These are phyloP conservation scores for Pseudopleuronectes americanus DNA, from an alignment of 2,797 vertebrate genomes.

Conservation along the genomic window DNA sequence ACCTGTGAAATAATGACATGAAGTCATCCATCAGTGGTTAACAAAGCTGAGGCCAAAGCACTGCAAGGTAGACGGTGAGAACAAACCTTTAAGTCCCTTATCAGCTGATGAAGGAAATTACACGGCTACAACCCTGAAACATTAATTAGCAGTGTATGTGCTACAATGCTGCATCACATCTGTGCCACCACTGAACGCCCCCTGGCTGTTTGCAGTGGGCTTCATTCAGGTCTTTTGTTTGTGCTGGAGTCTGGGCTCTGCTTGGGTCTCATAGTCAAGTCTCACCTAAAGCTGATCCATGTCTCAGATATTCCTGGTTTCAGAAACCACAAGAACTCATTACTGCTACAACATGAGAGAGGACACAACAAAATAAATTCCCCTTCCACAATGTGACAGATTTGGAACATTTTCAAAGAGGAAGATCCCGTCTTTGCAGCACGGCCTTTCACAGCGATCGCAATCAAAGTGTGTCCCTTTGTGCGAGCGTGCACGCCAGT, in stretches of 20 bases:
- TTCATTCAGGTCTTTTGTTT: slow-evolving; percentile 57
- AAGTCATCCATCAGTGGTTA: slow-evolving; percentile 69
- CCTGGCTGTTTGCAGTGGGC: slow-evolving; percentile 46
- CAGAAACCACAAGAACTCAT: slow-evolving; percentile 41
- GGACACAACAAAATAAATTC: slow-evolving; percentile 61
- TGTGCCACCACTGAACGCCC: slow-evolving; percentile 52
- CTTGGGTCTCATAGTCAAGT: slow-evolving; percentile 36
- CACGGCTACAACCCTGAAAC: slow-evolving; percentile 73
- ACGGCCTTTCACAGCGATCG: slow-evolving; percentile 51
- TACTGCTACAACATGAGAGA: slow-evolving; percentile 33
- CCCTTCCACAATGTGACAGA: slow-evolving; percentile 38
- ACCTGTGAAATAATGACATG: slow-evolving; percentile 56
- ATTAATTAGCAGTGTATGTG: slow-evolving; percentile 77
- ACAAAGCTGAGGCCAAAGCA: slow-evolving; percentile 66
- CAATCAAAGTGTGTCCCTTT: slow-evolving; percentile 53
- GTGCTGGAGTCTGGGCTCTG: slow-evolving; percentile 29
- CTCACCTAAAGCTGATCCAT: slow-evolving; percentile 41
- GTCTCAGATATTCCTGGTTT: slow-evolving; percentile 61
- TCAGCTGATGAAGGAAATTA: slow-evolving; percentile 75
- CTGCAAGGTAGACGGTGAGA: slow-evolving; percentile 52
- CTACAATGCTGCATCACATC: slow-evolving; percentile 65
- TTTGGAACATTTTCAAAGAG: slow-evolving; percentile 52
- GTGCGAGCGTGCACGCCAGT: slow-evolving; percentile 37
- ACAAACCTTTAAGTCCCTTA: slow-evolving; percentile 73
- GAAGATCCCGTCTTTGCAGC: slow-evolving; percentile 62